A percentile compares a stretch with the other conserved stretches of the same genome.
Evolutionary conservation across 2,888 invertebrate genomes (phyloP).

Genomic region (Drosophila imparisetae): DNA sequence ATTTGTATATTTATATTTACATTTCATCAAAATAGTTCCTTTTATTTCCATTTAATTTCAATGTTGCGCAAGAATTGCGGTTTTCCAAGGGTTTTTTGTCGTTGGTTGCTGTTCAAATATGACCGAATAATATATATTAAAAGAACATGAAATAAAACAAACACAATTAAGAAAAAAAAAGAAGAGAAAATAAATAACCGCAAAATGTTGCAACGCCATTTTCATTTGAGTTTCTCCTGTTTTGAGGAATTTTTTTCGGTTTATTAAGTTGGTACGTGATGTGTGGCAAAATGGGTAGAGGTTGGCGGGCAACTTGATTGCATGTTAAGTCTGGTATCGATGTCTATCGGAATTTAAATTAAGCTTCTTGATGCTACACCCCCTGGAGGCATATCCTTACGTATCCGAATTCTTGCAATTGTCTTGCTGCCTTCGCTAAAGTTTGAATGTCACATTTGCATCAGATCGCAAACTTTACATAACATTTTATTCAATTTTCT

Average conservation of each 20-base stretch:
- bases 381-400: background rate
- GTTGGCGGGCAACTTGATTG: conserved; percentile 10
- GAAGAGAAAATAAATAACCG: conserved; percentile 6
- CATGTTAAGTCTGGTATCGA: conserved; percentile 21
- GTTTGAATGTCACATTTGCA: conserved; percentile 36
- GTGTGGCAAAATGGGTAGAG: background rate
- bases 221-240: conserved; percentile 2
- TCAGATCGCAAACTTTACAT: conserved; percentile 33
- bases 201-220: conserved; percentile 6
- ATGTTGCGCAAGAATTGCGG: background rate
- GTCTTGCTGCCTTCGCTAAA: conserved; percentile 32
- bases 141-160: conserved; percentile 15
- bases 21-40: conserved; percentile 12
- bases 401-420: conserved; percentile 14
- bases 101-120: conserved; percentile 5
- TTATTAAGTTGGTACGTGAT: background rate
- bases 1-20: background rate
- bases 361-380: background rate
- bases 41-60: background rate
- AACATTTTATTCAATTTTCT: conserved; percentile 41
- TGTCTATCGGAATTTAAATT: conserved; percentile 21
- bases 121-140: conserved; percentile 8
- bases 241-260: background rate
- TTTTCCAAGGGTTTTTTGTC: background rate
- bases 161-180: conserved; percentile 36